Base-by-base conservation (phyloP, 2,888 invertebrate species). In the Ectropis crepuscularia region DNA sequence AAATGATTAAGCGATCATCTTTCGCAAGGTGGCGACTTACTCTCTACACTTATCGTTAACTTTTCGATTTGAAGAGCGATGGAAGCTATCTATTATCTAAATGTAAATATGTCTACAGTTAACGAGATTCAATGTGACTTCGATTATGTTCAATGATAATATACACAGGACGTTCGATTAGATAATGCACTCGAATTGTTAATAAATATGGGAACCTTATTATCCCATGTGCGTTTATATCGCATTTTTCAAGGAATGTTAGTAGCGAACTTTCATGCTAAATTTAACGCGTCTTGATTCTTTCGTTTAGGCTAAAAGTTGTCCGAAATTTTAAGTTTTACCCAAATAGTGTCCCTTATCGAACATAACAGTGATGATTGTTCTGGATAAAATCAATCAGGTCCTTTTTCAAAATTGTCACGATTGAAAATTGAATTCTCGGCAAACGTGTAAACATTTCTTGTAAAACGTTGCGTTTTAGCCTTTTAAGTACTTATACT, bases 1-100 rank as follows among this genome's bases (percentile, higher is more conserved):
- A 83, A 85, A 85, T 80, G 76, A 83, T 83, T 67, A 84, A 86
- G 83, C 86, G 74, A 86, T 81, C 74, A 78, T 63, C 75, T 68
- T 79, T 81, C 81, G 81, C 81, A 78, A 78, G 72, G 76, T 83
- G 77, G 72, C 74, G 65, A 70, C 73, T 77, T 78, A 77, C 69
- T 61, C 61, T 64, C 63, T 75, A 76, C 60, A 37, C 74, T 76
- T 73, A 76, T 47, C 45, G 57, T 60, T 78, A 71, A 54, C 47
- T 57, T 10, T 60, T 51, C 11, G 47, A 55, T 51, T 57, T 53
- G 57, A 73, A 68, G 58, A 63, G 69, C 60, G 58, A 50, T 43
- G 46, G 6, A 60, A 51, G 43, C 9, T 48, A 8, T 10, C 6
- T 55, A 42, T 9, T 28, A 48, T 1, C 38, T 9, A 39, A 42